Base-by-base conservation (phyloP, 2,888 invertebrate species). In the Hirtodrosophila confusa region DNA sequence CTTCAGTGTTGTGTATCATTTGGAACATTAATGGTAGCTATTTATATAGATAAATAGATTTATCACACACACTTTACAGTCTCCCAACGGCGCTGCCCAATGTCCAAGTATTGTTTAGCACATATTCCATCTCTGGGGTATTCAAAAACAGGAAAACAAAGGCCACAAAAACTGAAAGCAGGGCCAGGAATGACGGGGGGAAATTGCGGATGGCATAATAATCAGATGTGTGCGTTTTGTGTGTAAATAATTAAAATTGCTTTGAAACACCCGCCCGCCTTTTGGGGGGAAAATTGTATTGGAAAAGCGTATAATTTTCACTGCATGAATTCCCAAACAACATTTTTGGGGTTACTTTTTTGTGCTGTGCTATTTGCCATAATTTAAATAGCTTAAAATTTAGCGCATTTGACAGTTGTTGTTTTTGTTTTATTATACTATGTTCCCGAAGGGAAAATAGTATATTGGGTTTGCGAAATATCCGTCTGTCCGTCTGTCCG, bases 211-310 rank as follows among this genome's bases (percentile, higher is more conserved):
- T 27, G 53, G 41, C 39, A 50, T 45, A 24, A n/a, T 72, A 56
- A 72, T 57, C 41, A 68, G 24, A 36, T 68, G 49, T 40, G 31
- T 24, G 33, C 10, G 29, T 11, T 31, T 33, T 55, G 44, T 65
- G 57, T 65, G 68, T 70, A 69, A 74, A 78, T 78, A 76, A 78
- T 78, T 76, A 65, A 74, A 78, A 74, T 69, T 63, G 68, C 75
- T 69, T 58, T 36, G 36, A 43, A 7, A 11, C 7, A 40, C n/a
- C 8, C 23, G 8, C 5, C 12, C 8, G 29, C 17, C 10, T 29
- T 36, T 39, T n/a, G 7, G 9, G 11, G 9, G 3, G n/a, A n/a
- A n/a, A n/a, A n/a, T n/a, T n/a, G n/a, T 31, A 12, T 9, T 5
- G 6, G 9, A 9, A 24, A 50, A 31, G 12, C 36, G 36, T 40